Evolutionary conservation across 2,888 invertebrate genomes (phyloP), one percentile per base, ranked within the genome.

Genomic region (Patella pellucida): DNA sequence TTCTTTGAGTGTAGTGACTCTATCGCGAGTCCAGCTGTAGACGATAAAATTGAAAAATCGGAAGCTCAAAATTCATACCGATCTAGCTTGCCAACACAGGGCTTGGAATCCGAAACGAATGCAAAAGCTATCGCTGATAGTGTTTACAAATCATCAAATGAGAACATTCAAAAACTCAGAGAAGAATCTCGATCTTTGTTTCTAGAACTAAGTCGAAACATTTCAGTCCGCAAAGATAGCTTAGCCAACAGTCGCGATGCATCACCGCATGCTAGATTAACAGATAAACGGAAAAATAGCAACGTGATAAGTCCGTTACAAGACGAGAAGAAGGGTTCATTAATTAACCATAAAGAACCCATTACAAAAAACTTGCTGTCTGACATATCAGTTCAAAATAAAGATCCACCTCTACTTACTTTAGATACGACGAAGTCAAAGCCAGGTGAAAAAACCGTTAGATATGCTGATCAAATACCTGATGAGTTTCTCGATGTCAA

Each of bases 191-290:
- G 80, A 31, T 78, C 79, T 1, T 71, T 77, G 16, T 82, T 83
- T 69, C 76, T 82, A 67, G 81, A 83, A 68, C 78, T 83, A 4
- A 77, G 83, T 27, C 79, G 79, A 19, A 75, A 74, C 4, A 54
- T 69, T 15, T 78, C 80, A 62, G 62, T 14, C 4, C 62, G 62
- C 62, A 62, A 62, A 23, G 62, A 62, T 23, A 62, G 62, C 14
- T 9, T 62, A 62, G 23, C 23, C 19, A 62, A 11, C 62, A 62
- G 62, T 62, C 62, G 62, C 4, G 62, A 62, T 62, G 23, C 9
- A 12, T 62, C 62, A 14, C 62, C 62, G 3, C 19, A 23, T 19
- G 62, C 23, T 23, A 62, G 62, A 23, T 62, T 23, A 11, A 23
- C 62, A 0, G 62, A 62, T 23, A 62, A 41, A 41, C 9, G 41